Evolutionary conservation across 2,113 vertebrate genomes (phyloP).

Genomic region (Oryzias woworae): DNA sequence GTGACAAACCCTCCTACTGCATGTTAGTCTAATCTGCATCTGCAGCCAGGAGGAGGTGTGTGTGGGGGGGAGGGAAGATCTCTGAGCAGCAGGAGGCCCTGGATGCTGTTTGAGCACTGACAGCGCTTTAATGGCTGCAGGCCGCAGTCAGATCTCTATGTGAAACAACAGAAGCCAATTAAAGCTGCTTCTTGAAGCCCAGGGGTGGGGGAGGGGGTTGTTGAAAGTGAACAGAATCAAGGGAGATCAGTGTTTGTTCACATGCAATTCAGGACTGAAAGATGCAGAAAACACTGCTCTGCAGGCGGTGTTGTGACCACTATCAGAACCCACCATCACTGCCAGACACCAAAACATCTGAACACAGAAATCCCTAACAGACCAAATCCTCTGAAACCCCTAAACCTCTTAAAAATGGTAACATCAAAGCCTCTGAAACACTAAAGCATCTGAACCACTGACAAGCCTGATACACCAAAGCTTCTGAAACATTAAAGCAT

Average conservation of each 20-base stretch:
- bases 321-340: no score
- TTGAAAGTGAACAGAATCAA: conserved; percentile 19
- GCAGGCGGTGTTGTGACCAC: no score
- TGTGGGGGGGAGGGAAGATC: conserved; percentile 13
- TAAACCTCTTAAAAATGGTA: no score
- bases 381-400: no score
- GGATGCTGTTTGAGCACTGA: conserved; percentile 37
- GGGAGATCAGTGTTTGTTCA: conserved; percentile 1
- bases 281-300: background rate
- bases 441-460: no score
- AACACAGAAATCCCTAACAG: no score
- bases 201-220: background rate
- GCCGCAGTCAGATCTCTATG: conserved; percentile 30
- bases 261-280: background rate
- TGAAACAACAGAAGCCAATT: conserved; percentile 50
- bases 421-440: no score
- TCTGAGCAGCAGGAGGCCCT: conserved; percentile 28
- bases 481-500: no score
- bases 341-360: no score
- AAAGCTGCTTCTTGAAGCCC: conserved; percentile 31
- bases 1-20: conserved; percentile 8
- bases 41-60: conserved; percentile 2
- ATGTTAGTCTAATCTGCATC: conserved; percentile 28
- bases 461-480: no score
- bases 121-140: conserved; percentile 35